Evolutionary conservation across 2,888 invertebrate genomes (phyloP), one percentile per base, ranked within the genome.

Genomic region (Ferdinandea cuprea): DNA sequence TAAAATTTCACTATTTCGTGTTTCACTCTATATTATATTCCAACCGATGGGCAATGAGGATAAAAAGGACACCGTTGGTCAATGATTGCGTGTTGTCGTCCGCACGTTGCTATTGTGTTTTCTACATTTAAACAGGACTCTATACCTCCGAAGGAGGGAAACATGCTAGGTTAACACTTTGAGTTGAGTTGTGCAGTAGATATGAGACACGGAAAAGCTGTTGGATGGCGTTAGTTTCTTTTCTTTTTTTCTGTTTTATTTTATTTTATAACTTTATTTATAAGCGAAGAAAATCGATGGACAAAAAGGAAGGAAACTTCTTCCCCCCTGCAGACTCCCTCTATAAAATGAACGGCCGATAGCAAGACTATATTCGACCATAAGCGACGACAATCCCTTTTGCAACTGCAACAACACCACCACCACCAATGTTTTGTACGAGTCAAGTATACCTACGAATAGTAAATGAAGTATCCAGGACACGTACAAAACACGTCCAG

Each of bases 121-220:
- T 40, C n/a, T 5, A 25, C n/a, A n/a, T n/a, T n/a, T 4, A 13
- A 17, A 17, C 28, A 56, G 54, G 52, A 71, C 54, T 50, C 63
- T 6, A 17, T 28, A 37, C 56, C 52, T 19, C n/a, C n/a, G n/a
- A n/a, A n/a, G 35, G 63, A 35, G 65, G 48, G 50, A 66, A 76
- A 81, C 81, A 81, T 81, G 76, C 71, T 77, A 81, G 44, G 42
- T 66, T 77, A 81, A 81, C 81, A 81, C 81, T 81, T 77, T 71
- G 65, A 50, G 35, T 74, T 54, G 66, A 56, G 40, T 6, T 42
- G 48, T 32, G 63, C 35, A 15, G 54, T 21, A 48, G 40, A 69
- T 19, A 7, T 3, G 50, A 21, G 63, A 74, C 71, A 81, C 59
- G 71, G 65, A 59, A 76, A 81, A 65, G 76, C 76, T 76, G 76